Evolutionary conservation across 2,797 vertebrate genomes (phyloP), one percentile per base, ranked within the genome.

Genomic region (Coregonus sp.): DNA sequence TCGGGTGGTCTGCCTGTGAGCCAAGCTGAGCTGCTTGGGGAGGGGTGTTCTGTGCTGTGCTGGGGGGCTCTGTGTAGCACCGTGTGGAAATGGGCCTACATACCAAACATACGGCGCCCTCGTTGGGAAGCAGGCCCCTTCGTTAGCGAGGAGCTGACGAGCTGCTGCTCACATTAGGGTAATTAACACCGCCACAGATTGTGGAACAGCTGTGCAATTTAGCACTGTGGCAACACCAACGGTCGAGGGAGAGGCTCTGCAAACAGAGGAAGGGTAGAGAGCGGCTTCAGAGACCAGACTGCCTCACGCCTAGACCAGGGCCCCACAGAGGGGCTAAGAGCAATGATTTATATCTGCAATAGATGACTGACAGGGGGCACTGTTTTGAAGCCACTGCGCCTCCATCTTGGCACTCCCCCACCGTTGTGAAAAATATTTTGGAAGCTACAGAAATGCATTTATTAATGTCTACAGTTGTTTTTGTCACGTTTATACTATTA

Each of bases 101-200:
- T 91, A 94, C 92, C 92, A 94, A 96, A 95, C 96, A 96, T 96
- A 96, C 94, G 95, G 94, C 86, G 77, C 86, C 87, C 88, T 88
- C 86, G 69, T 90, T 87, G 91, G 90, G 91, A 93, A 93, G 92
- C 91, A 91, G 90, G 91, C 90, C 91, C 89, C 92, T 97, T 97
- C 95, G 96, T 97, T 97, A 96, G 95, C 82, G 94, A 90, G 92
- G 94, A 95, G 94, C 94, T 94, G 95, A 96, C 95, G 95, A 97
- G 95, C 96, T 95, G 96, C 96, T 95, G 95, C 95, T 97, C 95
- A 95, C 96, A 96, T 97, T 96, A 95, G 95, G 95, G 95, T 97
- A 97, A 97, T 97, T 98, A 97, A 96, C 96, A 95, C 95, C 91
- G 89, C 94, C 95, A 95, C 97, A 98, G 96, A 97, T 97, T 97